Conservation (phyloP, 2,113 vertebrate genomes). For the Poecilia latipinna region DNA sequence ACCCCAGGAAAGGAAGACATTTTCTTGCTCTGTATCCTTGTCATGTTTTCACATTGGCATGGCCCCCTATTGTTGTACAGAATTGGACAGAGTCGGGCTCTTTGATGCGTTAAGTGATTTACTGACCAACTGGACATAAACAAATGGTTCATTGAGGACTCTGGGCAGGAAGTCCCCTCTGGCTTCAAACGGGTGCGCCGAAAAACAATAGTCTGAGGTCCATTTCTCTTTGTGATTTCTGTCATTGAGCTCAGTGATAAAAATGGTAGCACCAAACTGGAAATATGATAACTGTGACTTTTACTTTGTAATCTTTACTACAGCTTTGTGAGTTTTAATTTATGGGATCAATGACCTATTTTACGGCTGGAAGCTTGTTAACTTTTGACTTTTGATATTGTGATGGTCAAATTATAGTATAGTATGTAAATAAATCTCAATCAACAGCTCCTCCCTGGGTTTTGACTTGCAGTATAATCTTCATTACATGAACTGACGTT, state of each 20-base stretch:
- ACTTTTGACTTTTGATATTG: neutral
- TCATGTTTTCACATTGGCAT: slow-evolving; percentile 75
- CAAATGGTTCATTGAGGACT: slow-evolving; percentile 77
- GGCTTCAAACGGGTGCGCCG: slow-evolving; percentile 77
- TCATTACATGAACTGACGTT: neutral
- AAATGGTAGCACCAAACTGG: slow-evolving; percentile 40
- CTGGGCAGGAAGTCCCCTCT: slow-evolving; percentile 76
- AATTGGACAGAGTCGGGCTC: slow-evolving; percentile 62
- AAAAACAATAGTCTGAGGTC: slow-evolving; percentile 75
- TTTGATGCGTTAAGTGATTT: slow-evolving; percentile 85
- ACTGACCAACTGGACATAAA: slow-evolving; percentile 74
- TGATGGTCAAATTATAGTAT: neutral
- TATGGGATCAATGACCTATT: neutral
- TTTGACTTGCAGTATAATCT: neutral
- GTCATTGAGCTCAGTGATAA: slow-evolving; percentile 45
- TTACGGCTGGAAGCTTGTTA: neutral
- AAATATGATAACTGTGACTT: slow-evolving; percentile 9
- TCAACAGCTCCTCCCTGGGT: neutral
- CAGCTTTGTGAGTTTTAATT: slow-evolving; percentile 14
- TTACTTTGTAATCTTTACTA: neutral
- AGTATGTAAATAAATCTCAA: neutral
- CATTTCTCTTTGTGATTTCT: slow-evolving; percentile 60
- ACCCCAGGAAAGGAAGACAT: slow-evolving; percentile 70
- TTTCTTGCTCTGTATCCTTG: slow-evolving; percentile 76
- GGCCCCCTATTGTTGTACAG: slow-evolving; percentile 74